Evolutionary conservation across 1,140 invertebrate species (phyloP).

Genomic region (Oncopodura yosiiana): DNA sequence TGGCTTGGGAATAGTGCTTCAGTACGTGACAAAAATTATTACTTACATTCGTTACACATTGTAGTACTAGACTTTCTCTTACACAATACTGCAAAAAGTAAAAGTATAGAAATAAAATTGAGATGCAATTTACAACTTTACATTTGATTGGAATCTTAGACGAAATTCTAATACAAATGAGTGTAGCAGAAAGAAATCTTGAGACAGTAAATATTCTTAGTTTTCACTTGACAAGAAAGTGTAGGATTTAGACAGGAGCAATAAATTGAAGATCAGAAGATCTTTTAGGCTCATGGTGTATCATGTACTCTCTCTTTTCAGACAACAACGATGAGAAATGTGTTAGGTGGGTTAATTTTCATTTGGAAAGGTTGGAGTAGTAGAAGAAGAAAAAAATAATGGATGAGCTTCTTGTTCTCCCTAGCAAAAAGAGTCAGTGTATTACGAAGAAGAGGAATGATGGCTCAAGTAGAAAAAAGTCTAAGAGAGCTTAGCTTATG

Average conservation of each 20-base stretch:
- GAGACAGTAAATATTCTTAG: neutral
- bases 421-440: neutral
- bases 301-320: too few relatives aligned
- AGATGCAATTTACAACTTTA: too few relatives aligned
- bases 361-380: too few relatives aligned
- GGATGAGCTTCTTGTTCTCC: slow-evolving; percentile 15
- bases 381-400: slow-evolving; percentile 22
- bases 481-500: neutral
- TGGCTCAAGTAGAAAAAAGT: neutral
- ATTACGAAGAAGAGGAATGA: neutral
- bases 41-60: slow-evolving; percentile 7
- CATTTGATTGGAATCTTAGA: neutral
- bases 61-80: neutral
- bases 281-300: too few relatives aligned
- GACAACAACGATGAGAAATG: slow-evolving; percentile 22
- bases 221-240: neutral
- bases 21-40: slow-evolving; percentile 34
- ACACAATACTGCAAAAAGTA: too few relatives aligned
- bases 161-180: neutral
- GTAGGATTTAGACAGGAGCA: slow-evolving; percentile 20
- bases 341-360: slow-evolving; percentile 20
- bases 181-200: neutral
- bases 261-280: slow-evolving; percentile 21
- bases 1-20: slow-evolving; percentile 32
- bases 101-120: too few relatives aligned